These are phyloP conservation scores for Calcarius ornatus DNA, from an alignment of 2,113 vertebrate species.

Conservation along the genomic window DNA sequence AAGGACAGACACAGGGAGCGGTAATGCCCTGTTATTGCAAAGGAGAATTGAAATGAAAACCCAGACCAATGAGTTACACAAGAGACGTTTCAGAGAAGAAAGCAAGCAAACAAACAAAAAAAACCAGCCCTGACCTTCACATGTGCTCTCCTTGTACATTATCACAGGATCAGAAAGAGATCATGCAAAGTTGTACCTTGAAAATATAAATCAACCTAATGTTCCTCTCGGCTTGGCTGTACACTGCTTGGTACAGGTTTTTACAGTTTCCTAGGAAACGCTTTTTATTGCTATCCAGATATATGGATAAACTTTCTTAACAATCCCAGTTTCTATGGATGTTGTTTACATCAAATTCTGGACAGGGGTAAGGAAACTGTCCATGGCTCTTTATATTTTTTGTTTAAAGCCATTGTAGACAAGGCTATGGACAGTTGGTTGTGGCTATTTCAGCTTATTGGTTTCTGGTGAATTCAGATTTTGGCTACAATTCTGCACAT, in stretches of 20 bases:
- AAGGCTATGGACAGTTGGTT: constrained; percentile 74
- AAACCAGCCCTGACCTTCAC: constrained; percentile 44
- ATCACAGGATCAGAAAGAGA: constrained; percentile 68
- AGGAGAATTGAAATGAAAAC: constrained; percentile 48
- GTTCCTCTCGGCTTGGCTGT: constrained; percentile 86
- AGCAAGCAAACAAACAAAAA: constrained; percentile 1
- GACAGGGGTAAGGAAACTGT: constrained; percentile 78
- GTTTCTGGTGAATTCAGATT: constrained; percentile 70
- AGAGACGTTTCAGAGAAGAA: constrained; percentile 51
- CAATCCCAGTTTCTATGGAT: constrained; percentile 81
- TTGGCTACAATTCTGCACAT: constrained; percentile 62
- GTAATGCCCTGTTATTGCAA: constrained; percentile 12
- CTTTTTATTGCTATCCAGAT: constrained; percentile 91
- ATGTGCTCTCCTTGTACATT: constrained; percentile 63
- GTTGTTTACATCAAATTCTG: constrained; percentile 81
- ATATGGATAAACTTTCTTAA: constrained; percentile 90
- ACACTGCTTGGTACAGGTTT: constrained; percentile 88
- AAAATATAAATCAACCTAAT: constrained; percentile 74
- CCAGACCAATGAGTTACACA: constrained; percentile 64
- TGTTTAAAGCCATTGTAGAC: constrained; percentile 77
- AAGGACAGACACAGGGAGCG: constrained; percentile 42
- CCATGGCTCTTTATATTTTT: constrained; percentile 78
- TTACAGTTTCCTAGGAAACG: constrained; percentile 98
- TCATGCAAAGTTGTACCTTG: constrained; percentile 76
- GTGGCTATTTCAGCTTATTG: constrained; percentile 71